phyloP scores from a whole-genome alignment of 2,888 invertebrate species.

The Hololepta plana region DNA sequence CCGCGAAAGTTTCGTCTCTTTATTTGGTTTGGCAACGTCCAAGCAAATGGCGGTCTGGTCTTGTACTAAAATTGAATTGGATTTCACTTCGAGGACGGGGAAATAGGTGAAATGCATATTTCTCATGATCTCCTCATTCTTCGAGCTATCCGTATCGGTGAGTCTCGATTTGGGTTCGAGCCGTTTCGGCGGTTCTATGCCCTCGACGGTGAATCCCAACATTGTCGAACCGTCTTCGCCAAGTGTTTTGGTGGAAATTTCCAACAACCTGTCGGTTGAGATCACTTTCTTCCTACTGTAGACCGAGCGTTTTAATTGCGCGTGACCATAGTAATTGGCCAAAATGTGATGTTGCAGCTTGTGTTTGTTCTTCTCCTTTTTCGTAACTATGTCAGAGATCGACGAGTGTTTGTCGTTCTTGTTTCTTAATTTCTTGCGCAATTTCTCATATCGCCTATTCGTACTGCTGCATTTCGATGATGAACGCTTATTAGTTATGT shows the following conservation, averaged over 20 bases:
- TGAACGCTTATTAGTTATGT: no score
- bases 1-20: no score
- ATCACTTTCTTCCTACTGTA: conserved; percentile 2
- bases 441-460: no score
- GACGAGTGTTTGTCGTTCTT: not conserved
- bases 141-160: no score
- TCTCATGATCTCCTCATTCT: not conserved
- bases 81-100: not conserved
- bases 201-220: conserved; percentile 13
- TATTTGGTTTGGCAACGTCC: no score
- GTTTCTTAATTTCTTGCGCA: no score
- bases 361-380: not conserved
- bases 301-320: not conserved
- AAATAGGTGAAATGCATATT: not conserved
- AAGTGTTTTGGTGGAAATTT: conserved; percentile 11
- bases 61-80: no score
- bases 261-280: conserved; percentile 11
- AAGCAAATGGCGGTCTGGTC: no score
- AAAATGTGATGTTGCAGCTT: no score
- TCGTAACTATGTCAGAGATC: conserved; percentile 1
- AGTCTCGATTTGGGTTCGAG: no score
- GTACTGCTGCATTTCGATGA: no score
- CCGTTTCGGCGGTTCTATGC: conserved; percentile 12
- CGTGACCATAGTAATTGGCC: not conserved
- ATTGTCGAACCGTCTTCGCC: conserved; percentile 7